phyloP scores from a whole-genome alignment of 2,888 invertebrate genomes.

The Argyra leucocephala region DNA sequence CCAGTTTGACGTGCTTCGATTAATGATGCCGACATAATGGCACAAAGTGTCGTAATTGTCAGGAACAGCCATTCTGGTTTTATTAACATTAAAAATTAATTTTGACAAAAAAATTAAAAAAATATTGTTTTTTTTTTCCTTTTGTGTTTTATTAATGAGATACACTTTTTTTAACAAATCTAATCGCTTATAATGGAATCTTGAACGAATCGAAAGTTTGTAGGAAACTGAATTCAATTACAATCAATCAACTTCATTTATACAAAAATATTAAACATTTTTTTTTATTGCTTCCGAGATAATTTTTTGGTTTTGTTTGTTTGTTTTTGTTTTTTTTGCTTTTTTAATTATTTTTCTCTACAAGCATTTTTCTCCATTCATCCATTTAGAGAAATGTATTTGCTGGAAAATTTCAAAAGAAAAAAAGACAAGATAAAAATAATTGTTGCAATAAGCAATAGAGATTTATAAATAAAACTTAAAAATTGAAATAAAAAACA shows the following conservation, averaged over 20 bases:
- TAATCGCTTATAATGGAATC: neutral
- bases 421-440: too few species aligned
- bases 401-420: too few species aligned
- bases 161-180: neutral
- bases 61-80: neutral
- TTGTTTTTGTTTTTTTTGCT: neutral
- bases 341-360: too few species aligned
- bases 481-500: too few species aligned
- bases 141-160: neutral
- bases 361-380: too few species aligned
- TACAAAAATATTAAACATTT: neutral
- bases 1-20: neutral
- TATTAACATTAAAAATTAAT: neutral
- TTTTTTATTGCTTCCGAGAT: neutral
- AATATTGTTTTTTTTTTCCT: too few species aligned
- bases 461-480: too few species aligned
- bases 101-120: neutral
- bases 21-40: neutral
- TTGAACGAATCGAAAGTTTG: neutral
- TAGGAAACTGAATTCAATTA: conserved; percentile 4
- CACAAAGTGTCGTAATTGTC: neutral
- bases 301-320: neutral
- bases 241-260: conserved; percentile 3
- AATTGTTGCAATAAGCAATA: too few species aligned
- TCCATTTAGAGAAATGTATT: too few species aligned